Evolutionary conservation across 1,140 invertebrate genomes (phyloP), one percentile per base, ranked within the genome.

Genomic region (Bombus cullumanus): DNA sequence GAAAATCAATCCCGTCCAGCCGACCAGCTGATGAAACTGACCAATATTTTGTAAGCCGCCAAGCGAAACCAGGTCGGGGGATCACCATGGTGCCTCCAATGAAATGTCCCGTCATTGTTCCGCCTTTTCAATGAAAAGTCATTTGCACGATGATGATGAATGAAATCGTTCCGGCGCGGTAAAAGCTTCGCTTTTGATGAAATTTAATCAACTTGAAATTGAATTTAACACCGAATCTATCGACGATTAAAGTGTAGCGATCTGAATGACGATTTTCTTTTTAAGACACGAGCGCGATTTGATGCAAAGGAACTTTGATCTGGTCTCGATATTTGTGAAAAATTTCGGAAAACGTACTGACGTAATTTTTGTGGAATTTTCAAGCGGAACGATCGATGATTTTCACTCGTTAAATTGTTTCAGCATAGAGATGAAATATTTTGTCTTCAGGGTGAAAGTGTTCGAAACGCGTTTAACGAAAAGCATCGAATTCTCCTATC

Each of bases 11-110:
- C 89, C 85, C 47, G 71, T 8, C 75, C 59, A 25, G 47, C 39
- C 86, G 57, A 66, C 85, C 85, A 89, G 88, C 88, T 88, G 88
- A 86, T 84, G 88, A 86, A 89, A 82, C 82, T 86, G 88, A 86
- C 85, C 88, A 85, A 86, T 83, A 89, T 89, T 89, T 62, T 57
- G 84, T 85, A 85, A 85, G 53, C 68, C 47, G 37, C 9, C 81
- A 31, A 22, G 25, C 68, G 80, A 43, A 81, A 74, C 53, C 68
- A 15, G 80, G 47, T 59, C 68, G 47, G 34, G 25, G 37, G 31
- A 43, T 39, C 43, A 15, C 69, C 69, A 41, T 72, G 41, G 41
- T 73, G 71, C 6, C 6, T n/a, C 25, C 71, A 18, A 47, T 39
- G 71, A 9, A 72, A 39, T 47, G 71, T 72, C 25, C 69, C 41